Evolutionary conservation across 2,113 vertebrate genomes (phyloP), one percentile per base, ranked within the genome.

Genomic region (Blennius ocellaris): DNA sequence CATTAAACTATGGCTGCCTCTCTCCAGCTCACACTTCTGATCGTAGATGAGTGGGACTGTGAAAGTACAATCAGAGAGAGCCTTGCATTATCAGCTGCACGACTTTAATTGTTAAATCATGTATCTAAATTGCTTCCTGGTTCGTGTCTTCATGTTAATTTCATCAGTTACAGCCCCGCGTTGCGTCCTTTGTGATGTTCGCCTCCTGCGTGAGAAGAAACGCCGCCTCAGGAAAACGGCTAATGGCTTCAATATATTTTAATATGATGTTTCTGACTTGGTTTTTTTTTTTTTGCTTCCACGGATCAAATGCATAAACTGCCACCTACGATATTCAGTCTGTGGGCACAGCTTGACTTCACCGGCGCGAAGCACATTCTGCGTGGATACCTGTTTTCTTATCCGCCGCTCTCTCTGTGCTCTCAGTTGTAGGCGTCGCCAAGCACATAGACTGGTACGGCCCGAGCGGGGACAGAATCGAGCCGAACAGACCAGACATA

Each of bases 361-460:
- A 48, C 63, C 59, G 43, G 52, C 69, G 17, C 54, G 7, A 44
- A 72, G 41, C 40, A 15, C 6, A 1, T 36, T 43, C 53, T 40
- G 67, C 49, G 62, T 11, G 47, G 47, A 76, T 44, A 17, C 16
- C 48, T 39, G 0, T 57, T 82, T 78, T 65, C 21, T 74, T 58
- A 53, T 66, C 17, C 10, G 1, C 39, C 61, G 15, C 8, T 58
- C 8, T 64, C 48, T 38, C 21, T 89, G 10, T 83, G 54, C 41
- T 62, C 54, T 59, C 69, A 94, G 98, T 97, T 89, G 94, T 93
- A 6, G 97, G 96, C 5, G 95, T 95, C 78, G 95, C 95, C 85
- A 96, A 94, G 84, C 95, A 95, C 51, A 97, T 99, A 83, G 96
- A 96, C 81, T 99, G 98, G 98, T 98, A 96, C 69, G 96, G 96